Conservation (phyloP, 2,888 invertebrate species). For the Fragum fragum region DNA sequence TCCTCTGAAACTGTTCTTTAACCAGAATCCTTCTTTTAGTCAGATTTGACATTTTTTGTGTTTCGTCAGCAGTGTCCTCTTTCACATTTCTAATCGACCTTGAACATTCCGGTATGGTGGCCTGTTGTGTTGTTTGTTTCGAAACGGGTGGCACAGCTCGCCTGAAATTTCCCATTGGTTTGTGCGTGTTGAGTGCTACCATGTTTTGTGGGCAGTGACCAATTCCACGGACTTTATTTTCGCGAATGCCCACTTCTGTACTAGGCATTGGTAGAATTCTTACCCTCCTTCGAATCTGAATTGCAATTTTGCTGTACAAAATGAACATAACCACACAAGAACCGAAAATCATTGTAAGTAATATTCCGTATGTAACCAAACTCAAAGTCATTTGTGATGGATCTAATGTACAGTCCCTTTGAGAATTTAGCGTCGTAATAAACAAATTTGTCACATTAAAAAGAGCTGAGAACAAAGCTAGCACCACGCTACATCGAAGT, state of each 20-base stretch:
- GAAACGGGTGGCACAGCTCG: too few relatives aligned
- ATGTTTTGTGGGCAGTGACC: background rate
- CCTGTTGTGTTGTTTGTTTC: background rate
- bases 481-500: background rate
- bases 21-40: background rate
- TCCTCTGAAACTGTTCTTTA: background rate
- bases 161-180: too few relatives aligned
- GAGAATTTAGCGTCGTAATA: background rate
- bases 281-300: background rate
- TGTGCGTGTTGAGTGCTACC: too few relatives aligned
- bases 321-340: background rate
- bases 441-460: background rate
- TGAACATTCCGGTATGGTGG: background rate
- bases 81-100: background rate
- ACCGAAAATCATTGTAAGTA: background rate
- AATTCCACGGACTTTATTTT: background rate
- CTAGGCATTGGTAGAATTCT: background rate
- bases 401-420: background rate
- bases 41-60: background rate
- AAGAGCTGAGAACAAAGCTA: background rate
- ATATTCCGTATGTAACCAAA: background rate
- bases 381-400: background rate
- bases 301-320: slow-evolving; percentile 9
- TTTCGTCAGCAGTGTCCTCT: background rate
- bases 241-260: too few relatives aligned